These are phyloP conservation scores for Drosophila albomicans DNA, from an alignment of 1,140 invertebrate species.

Conservation along the genomic window DNA sequence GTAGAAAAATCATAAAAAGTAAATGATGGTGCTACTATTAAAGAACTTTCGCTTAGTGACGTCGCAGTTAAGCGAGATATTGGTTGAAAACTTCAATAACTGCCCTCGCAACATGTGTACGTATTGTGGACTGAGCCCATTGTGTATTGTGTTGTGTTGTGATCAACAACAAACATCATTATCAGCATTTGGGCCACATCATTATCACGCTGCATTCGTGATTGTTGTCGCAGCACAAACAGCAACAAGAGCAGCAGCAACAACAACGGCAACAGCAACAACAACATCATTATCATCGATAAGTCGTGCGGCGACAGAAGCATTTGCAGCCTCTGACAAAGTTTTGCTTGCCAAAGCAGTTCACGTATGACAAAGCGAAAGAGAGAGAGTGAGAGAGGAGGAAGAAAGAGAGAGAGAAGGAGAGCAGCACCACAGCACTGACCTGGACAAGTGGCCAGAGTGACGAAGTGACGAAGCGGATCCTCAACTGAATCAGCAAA, in stretches of 20 bases:
- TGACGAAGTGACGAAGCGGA: conserved; percentile 67
- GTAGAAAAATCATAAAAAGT: too few species aligned
- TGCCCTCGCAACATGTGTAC: conserved; percentile 14
- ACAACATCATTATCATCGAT: conserved; percentile 54
- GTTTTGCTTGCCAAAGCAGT: conserved; percentile 50
- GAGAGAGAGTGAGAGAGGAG: conserved; percentile 3
- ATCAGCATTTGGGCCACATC: conserved; percentile 63
- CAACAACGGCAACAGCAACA: conserved; percentile 17
- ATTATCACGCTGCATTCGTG: conserved; percentile 75
- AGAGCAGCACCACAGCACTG: conserved; percentile 20
- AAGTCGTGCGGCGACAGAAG: conserved; percentile 73
- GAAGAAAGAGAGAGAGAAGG: not conserved
- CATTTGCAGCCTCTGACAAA: conserved; percentile 54
- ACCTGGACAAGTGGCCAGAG: conserved; percentile 40
- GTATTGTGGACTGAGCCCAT: conserved; percentile 41
- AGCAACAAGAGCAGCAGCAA: conserved; percentile 17
- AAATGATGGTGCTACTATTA: too few species aligned
- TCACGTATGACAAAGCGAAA: conserved; percentile 57
- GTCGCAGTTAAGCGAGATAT: too few species aligned
- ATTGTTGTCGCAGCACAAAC: conserved; percentile 67
- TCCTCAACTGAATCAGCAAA: conserved; percentile 75
- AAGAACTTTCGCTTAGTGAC: too few species aligned
- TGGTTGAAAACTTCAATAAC: not conserved
- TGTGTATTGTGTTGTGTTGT: conserved; percentile 30
- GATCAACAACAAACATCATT: conserved; percentile 64